phyloP scores from a whole-genome alignment of 2,888 invertebrate species.

The Amphiduros pacificus region DNA sequence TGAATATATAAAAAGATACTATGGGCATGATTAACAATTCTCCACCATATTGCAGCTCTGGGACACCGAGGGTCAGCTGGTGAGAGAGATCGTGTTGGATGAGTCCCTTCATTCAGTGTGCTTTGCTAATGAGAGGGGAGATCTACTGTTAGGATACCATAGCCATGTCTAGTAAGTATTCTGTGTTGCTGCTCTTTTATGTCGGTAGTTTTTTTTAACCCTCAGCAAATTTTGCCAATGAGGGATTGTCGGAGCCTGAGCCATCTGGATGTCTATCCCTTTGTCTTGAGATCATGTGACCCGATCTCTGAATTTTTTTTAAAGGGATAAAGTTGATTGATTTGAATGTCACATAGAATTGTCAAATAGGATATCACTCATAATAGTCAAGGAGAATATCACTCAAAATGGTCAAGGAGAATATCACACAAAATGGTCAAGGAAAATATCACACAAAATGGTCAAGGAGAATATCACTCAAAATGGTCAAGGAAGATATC shows the following conservation, averaged over 20 bases:
- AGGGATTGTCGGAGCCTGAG: not conserved
- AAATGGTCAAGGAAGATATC: too few relatives aligned
- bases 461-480: too few relatives aligned
- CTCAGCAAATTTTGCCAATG: not conserved
- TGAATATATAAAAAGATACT: too few relatives aligned
- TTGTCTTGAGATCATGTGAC: too few relatives aligned
- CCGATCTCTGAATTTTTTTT: not conserved
- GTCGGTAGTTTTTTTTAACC: not conserved
- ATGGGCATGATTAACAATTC: too few relatives aligned
- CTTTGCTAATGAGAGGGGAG: constrained; percentile 46
- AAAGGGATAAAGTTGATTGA: too few relatives aligned
- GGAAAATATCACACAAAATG: too few relatives aligned
- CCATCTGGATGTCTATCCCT: not conserved
- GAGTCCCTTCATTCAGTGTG: constrained; percentile 40
- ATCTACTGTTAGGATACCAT: constrained; percentile 45
- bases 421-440: too few relatives aligned
- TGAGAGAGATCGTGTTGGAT: constrained; percentile 44
- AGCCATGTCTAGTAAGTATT: constrained; percentile 41
- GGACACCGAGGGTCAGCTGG: constrained; percentile 38
- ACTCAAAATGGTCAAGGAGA: too few relatives aligned
- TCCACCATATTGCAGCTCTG: constrained; percentile 42
- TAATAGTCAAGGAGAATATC: too few relatives aligned
- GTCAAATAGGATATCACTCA: too few relatives aligned
- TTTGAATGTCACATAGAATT: too few relatives aligned
- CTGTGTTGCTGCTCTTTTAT: not conserved